Evolutionary conservation across 2,888 invertebrate genomes (phyloP), one percentile per base, ranked within the genome.

Genomic region (Romanomermis culicivorax): DNA sequence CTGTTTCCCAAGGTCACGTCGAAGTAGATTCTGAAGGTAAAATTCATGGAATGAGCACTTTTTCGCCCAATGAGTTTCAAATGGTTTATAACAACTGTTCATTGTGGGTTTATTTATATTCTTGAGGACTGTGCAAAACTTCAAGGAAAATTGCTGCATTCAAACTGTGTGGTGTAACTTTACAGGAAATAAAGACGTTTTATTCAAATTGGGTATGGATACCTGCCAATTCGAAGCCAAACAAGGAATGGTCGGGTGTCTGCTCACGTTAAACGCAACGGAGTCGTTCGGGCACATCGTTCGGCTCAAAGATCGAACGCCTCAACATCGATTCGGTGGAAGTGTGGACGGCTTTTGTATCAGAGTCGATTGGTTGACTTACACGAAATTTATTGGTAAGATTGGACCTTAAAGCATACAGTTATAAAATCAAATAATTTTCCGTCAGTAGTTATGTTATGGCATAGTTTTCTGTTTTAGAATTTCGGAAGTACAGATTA

Each of bases 201-300:
- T 82, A 70, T 81, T 88, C 57, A 82, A 85, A 50, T 77, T 89
- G 42, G 85, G 85, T 58, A 75, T 93, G 56, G 85, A 81, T 14
- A 83, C 85, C 29, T 89, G 91, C 0, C 81, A 83, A 62, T 77
- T 97, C 55, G 91, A 91, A 70, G 93, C 95, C 17, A 85, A 88
- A 71, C 89, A 88, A 54, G 95, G 95, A 61, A 93, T 95, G 66
- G 91, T 95, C 29, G 91, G 93, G 68, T 95, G 95, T 26, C 84
- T 83, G 62, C 85, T 95, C 65, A 83, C 88, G 69, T 78, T 95
- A 42, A 81, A 84, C 60, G 80, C 83, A 68, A 83, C 91, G 61
- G 81, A 85, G 68, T 63, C 45, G 51, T 68, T 53, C 20, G 57
- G 53, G 2, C 48, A 42, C 17, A 7, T 55, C 2, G 3, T 25